These are phyloP conservation scores for Eupsilia transversa DNA, from an alignment of 2,888 invertebrate genomes.

Conservation along the genomic window DNA sequence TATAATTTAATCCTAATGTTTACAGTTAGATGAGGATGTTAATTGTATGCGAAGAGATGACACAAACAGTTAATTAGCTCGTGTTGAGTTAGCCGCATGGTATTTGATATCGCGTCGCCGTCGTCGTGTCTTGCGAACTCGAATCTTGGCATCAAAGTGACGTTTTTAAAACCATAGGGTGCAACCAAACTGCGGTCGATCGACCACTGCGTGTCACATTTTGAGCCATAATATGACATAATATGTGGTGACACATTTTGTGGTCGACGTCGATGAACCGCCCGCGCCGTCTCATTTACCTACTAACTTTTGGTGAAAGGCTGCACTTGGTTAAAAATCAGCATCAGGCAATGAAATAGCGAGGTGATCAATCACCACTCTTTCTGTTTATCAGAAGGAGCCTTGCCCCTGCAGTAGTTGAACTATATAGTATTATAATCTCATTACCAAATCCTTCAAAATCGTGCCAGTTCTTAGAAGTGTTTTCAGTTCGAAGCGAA, in stretches of 20 bases:
- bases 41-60: slow-evolving; percentile 15
- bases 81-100: background rate
- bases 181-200: background rate
- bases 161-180: background rate
- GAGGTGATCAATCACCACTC: background rate
- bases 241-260: too few relatives aligned
- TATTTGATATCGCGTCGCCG: background rate
- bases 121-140: background rate
- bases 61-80: slow-evolving; percentile 12
- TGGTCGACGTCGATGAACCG: background rate
- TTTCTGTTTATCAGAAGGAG: background rate
- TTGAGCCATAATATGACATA: background rate
- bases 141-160: background rate
- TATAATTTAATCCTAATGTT: slow-evolving; percentile 4
- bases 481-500: slow-evolving; percentile 28
- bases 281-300: too few relatives aligned
- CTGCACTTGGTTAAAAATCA: background rate
- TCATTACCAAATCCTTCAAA: slow-evolving; percentile 17
- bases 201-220: background rate
- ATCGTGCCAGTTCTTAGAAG: slow-evolving; percentile 47
- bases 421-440: background rate
- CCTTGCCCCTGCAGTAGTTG: background rate
- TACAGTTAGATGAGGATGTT: slow-evolving; percentile 27
- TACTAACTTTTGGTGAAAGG: background rate
- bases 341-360: background rate